Conservation (phyloP, 2,888 invertebrate species). For the Cheilosia pagana region DNA sequence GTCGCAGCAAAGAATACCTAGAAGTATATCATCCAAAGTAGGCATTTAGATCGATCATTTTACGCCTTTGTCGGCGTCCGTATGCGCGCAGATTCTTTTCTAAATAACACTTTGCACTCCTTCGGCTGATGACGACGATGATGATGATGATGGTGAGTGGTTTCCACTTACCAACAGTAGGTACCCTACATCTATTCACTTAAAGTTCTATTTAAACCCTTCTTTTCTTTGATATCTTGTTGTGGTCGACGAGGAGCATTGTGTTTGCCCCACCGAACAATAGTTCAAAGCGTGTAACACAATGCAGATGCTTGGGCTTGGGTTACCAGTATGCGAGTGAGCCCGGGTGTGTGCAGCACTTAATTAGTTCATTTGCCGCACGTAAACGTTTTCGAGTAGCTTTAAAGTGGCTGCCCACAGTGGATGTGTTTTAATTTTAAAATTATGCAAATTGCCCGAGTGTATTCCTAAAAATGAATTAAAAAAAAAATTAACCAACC, state of each 20-base stretch:
- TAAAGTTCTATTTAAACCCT: slow-evolving; percentile 28
- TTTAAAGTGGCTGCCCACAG: not conserved
- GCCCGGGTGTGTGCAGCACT: slow-evolving; percentile 66
- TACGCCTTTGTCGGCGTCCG: slow-evolving; percentile 53
- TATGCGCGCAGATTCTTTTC: slow-evolving; percentile 13
- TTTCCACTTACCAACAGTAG: slow-evolving; percentile 24
- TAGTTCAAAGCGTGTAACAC: slow-evolving; percentile 25
- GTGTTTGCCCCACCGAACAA: slow-evolving; percentile 18
- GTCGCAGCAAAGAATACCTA: slow-evolving; percentile 23
- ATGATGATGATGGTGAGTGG: slow-evolving; percentile 6
- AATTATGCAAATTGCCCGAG: slow-evolving; percentile 53
- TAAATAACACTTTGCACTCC: slow-evolving; percentile 49
- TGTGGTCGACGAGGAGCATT: slow-evolving; percentile 42
- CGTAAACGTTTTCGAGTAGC: slow-evolving; percentile 65
- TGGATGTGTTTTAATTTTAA: not conserved
- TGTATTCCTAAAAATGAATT: slow-evolving; percentile 6
- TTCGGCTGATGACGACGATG: not conserved
- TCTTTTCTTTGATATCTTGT: slow-evolving; percentile 21
- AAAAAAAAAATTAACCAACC: not conserved
- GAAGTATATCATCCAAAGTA: slow-evolving; percentile 32
- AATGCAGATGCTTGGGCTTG: slow-evolving; percentile 35
- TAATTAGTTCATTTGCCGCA: slow-evolving; percentile 77
- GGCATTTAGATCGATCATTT: slow-evolving; percentile 53
- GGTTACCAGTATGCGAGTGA: slow-evolving; percentile 4
- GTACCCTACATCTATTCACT: slow-evolving; percentile 16